Conservation (phyloP, 2,888 invertebrate genomes). For the Adelognathus sp. region DNA sequence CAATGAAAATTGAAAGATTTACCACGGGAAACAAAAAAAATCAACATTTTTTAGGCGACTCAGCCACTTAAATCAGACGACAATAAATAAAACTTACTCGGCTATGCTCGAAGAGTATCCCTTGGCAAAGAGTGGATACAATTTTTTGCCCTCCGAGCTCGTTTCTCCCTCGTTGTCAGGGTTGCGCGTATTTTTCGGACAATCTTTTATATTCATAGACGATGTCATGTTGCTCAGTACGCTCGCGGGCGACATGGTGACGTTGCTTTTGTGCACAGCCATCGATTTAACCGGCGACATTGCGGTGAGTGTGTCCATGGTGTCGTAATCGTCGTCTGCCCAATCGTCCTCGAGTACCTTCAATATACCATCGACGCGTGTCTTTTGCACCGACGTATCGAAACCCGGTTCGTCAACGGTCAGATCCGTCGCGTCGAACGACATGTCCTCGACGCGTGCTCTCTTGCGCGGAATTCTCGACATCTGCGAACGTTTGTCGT, state of each 20-base stretch:
- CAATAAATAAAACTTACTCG: slow-evolving; percentile 65
- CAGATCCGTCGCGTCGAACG: slow-evolving; percentile 78
- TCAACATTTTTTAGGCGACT: too few relatives aligned
- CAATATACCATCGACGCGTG: slow-evolving; percentile 74
- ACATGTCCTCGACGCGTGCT: slow-evolving; percentile 62
- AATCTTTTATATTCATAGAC: slow-evolving; percentile 82
- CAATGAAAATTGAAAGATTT: too few relatives aligned
- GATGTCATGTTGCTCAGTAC: slow-evolving; percentile 83
- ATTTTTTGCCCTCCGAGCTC: slow-evolving; percentile 57
- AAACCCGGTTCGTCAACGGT: slow-evolving; percentile 74
- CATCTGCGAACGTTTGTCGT: slow-evolving; percentile 43
- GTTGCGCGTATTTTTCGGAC: not conserved
- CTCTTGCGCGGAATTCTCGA: slow-evolving; percentile 57
- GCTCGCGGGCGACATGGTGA: slow-evolving; percentile 81
- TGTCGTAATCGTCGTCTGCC: slow-evolving; percentile 76
- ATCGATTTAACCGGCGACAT: slow-evolving; percentile 66
- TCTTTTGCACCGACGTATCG: slow-evolving; percentile 70
- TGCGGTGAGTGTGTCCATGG: slow-evolving; percentile 64
- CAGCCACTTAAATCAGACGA: too few relatives aligned
- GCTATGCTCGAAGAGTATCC: slow-evolving; percentile 63
- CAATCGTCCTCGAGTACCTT: slow-evolving; percentile 79
- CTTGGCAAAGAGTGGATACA: slow-evolving; percentile 77
- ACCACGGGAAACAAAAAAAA: too few relatives aligned
- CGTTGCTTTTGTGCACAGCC: slow-evolving; percentile 63
- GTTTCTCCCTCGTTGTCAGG: not conserved